These are phyloP conservation scores for Harpalus rufipes DNA, from an alignment of 2,888 invertebrate species.

Conservation along the genomic window DNA sequence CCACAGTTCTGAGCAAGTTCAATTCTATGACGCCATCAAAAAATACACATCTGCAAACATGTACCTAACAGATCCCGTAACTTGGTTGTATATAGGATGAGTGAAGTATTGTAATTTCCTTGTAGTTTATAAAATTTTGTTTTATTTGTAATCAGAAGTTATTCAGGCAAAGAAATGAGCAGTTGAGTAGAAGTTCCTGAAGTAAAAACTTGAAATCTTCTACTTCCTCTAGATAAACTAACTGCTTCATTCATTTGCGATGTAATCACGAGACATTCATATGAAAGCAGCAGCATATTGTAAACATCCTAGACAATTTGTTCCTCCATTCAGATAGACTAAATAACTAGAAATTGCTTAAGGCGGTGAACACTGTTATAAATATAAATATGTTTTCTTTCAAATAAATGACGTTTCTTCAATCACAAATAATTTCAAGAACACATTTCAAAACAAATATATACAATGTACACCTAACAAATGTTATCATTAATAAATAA, in stretches of 20 bases:
- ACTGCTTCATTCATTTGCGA: constrained; percentile 38
- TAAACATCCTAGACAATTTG: constrained; percentile 9
- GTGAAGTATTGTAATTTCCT: neutral
- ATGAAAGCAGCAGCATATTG: constrained; percentile 10
- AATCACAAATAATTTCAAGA: too few species aligned
- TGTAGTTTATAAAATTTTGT: constrained; percentile 1
- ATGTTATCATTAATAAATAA: too few species aligned
- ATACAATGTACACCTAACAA: too few species aligned
- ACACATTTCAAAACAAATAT: too few species aligned
- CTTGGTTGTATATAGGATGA: too few species aligned
- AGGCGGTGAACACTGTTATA: neutral
- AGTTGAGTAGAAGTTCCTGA: constrained; percentile 35
- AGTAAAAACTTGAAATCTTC: constrained; percentile 37
- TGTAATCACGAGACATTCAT: constrained; percentile 40
- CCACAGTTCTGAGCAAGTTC: too few species aligned
- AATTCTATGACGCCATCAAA: too few species aligned
- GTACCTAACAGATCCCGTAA: too few species aligned
- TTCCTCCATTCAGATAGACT: neutral
- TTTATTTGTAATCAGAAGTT: constrained; percentile 31
- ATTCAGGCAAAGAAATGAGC: constrained; percentile 28
- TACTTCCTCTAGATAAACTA: constrained; percentile 48
- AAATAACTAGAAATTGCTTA: neutral
- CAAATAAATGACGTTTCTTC: too few species aligned
- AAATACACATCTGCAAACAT: too few species aligned
- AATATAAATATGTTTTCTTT: neutral